A percentile compares a stretch with the other conserved stretches of the same genome.
phyloP scores from a whole-genome alignment of 2,113 vertebrate genomes.

The Monarcha castaneiventris region DNA sequence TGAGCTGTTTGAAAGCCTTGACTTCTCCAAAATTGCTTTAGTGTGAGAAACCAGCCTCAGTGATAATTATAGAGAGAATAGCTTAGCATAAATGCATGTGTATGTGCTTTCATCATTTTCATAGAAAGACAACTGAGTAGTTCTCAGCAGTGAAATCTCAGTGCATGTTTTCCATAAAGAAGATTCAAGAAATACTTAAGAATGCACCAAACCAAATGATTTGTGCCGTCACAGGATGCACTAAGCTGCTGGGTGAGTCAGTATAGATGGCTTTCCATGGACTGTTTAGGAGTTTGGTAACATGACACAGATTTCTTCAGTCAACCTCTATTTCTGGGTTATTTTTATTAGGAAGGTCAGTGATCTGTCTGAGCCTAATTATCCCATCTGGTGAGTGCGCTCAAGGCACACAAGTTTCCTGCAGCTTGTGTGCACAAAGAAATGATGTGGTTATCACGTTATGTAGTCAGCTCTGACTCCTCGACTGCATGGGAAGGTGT shows the following conservation, averaged over 20 bases:
- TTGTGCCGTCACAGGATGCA: neutral
- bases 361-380: slow-evolving; percentile 49
- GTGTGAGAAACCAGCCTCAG: slow-evolving; percentile 1
- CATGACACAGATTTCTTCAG: slow-evolving; percentile 26
- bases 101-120: neutral
- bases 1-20: neutral
- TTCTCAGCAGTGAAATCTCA: neutral
- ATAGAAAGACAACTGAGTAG: neutral
- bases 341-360: slow-evolving; percentile 49
- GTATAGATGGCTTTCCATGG: neutral
- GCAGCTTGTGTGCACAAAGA: neutral
- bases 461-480: neutral
- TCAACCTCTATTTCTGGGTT: neutral
- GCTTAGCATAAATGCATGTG: slow-evolving; percentile 47
- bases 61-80: slow-evolving; percentile 33
- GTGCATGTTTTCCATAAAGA: neutral
- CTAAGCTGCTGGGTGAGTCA: neutral
- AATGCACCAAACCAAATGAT: neutral
- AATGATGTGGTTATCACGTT: neutral
- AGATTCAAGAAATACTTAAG: neutral
- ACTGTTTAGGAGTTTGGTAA: neutral
- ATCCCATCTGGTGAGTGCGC: neutral
- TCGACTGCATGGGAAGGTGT: neutral
- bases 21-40: neutral
- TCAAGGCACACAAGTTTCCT: slow-evolving; percentile 14